phyloP scores from a whole-genome alignment of 2,888 invertebrate genomes.

The Rhamnusium bicolor region DNA sequence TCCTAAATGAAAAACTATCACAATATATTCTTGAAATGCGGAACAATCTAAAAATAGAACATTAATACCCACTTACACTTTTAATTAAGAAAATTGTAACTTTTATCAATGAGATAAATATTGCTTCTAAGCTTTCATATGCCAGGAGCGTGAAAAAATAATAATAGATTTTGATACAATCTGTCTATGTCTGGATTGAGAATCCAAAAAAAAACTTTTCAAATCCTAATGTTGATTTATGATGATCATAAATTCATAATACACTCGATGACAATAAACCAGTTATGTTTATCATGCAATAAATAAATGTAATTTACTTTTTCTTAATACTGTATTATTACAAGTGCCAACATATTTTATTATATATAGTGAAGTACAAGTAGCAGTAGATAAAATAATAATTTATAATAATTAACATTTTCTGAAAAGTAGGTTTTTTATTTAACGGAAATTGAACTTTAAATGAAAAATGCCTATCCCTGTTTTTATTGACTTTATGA shows the following conservation, averaged over 20 bases:
- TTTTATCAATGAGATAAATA: not conserved
- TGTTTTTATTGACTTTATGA: no score
- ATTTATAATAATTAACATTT: no score
- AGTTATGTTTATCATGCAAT: not conserved
- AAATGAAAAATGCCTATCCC: no score
- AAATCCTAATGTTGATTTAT: not conserved
- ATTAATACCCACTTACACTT: not conserved
- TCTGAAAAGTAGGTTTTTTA: no score
- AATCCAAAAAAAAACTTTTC: not conserved
- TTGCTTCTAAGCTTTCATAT: not conserved
- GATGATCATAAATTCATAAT: not conserved
- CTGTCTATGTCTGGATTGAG: not conserved
- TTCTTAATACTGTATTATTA: not conserved
- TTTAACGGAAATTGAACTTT: no score
- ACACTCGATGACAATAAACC: not conserved
- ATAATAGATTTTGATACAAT: not conserved
- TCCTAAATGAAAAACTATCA: no score
- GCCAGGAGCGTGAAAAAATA: not conserved
- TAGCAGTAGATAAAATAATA: not conserved
- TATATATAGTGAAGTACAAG: not conserved
- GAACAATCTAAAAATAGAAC: not conserved
- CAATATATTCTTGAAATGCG: no score
- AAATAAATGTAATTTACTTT: not conserved
- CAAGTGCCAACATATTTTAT: not conserved
- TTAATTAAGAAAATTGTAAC: not conserved